Conservation (phyloP, 2,113 vertebrate genomes). For the Hirundichthys speculiger region DNA sequence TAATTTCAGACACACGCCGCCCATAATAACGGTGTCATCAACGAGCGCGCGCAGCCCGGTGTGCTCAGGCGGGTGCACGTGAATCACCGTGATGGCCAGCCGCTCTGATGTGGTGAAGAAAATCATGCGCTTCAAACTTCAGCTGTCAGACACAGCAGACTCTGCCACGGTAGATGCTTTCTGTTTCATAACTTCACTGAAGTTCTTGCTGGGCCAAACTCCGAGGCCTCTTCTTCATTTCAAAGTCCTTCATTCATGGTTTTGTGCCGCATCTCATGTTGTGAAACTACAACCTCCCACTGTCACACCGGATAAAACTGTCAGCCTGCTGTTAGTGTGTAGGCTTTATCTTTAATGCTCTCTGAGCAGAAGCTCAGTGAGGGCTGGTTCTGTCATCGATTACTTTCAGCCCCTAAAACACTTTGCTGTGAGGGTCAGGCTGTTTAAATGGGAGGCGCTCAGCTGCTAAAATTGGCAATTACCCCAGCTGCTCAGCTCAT, state of each 20-base stretch:
- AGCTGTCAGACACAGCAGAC: conserved; percentile 62
- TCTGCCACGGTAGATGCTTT: conserved; percentile 73
- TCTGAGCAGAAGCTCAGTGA: too few relatives aligned
- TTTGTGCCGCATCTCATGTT: too few relatives aligned
- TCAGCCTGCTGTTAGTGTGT: too few relatives aligned
- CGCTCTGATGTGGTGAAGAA: conserved; percentile 57
- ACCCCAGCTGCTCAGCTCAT: conserved; percentile 59
- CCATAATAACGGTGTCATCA: conserved; percentile 65
- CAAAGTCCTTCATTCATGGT: too few relatives aligned
- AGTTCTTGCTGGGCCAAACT: too few relatives aligned
- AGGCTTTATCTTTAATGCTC: too few relatives aligned
- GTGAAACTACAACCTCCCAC: too few relatives aligned
- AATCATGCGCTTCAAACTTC: conserved; percentile 74
- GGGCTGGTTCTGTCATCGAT: neutral
- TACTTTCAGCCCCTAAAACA: conserved; percentile 5
- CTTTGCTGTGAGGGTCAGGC: conserved; percentile 13
- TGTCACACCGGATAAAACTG: too few relatives aligned
- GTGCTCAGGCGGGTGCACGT: conserved; percentile 52
- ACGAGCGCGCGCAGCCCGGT: conserved; percentile 45
- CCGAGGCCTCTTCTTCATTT: too few relatives aligned
- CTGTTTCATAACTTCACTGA: neutral
- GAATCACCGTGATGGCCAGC: conserved; percentile 71
- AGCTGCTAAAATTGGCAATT: conserved; percentile 65
- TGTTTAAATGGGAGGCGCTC: conserved; percentile 40
- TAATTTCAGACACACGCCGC: too few relatives aligned